Percentiles rank a stretch among this genome's conserved stretches.
These are phyloP conservation scores for Microplitis demolitor DNA, from an alignment of 1,140 invertebrate genomes.

Conservation along the genomic window DNA sequence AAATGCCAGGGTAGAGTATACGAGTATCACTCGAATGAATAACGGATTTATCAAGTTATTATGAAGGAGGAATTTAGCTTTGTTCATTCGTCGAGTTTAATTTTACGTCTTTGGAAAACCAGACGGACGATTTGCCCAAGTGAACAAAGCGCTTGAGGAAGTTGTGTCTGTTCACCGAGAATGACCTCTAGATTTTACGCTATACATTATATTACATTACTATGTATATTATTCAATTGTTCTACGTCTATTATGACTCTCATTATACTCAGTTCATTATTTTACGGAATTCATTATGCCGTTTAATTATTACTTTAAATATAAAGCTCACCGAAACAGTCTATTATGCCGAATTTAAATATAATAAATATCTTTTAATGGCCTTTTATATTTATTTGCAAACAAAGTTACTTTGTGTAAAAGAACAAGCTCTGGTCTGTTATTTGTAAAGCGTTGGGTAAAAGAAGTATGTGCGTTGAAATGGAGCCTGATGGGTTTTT, in stretches of 20 bases:
- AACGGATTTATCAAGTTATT: slow-evolving; percentile 30
- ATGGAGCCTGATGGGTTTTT: too few relatives aligned
- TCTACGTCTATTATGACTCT: not conserved
- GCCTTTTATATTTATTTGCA: too few relatives aligned
- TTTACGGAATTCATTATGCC: not conserved
- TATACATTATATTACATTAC: not conserved
- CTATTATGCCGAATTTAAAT: too few relatives aligned
- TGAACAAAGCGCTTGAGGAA: slow-evolving; percentile 23
- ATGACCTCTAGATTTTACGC: not conserved
- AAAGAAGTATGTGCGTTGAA: too few relatives aligned
- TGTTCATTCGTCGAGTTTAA: slow-evolving; percentile 17
- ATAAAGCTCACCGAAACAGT: too few relatives aligned
- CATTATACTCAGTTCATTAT: slow-evolving; percentile 25
- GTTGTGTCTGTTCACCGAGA: not conserved
- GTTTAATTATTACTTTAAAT: too few relatives aligned
- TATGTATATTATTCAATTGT: slow-evolving; percentile 23
- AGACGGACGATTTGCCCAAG: slow-evolving; percentile 6
- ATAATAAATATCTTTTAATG: too few relatives aligned
- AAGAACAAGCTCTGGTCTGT: too few relatives aligned
- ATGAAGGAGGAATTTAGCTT: slow-evolving; percentile 13
- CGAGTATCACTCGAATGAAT: slow-evolving; percentile 20
- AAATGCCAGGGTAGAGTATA: not conserved
- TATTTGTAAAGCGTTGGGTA: too few relatives aligned
- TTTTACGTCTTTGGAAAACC: slow-evolving; percentile 1
- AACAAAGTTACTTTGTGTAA: too few relatives aligned